Evolutionary conservation across 2,797 vertebrate species (phyloP), one percentile per base, ranked within the genome.

Genomic region (Dicrostonyx torquatus): DNA sequence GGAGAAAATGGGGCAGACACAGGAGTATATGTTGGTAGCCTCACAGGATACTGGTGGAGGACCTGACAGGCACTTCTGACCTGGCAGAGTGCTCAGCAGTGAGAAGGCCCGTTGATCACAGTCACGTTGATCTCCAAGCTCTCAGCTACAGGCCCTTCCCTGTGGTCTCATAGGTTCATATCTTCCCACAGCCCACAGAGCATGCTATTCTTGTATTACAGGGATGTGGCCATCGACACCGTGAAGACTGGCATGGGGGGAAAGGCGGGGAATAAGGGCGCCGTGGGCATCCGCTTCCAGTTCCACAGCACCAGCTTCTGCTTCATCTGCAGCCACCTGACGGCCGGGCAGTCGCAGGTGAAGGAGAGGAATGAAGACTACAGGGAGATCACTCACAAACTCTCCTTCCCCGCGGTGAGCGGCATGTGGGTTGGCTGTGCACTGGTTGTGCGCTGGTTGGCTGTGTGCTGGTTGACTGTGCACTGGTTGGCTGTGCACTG

Each of bases 161-260:
- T 4, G 75, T 22, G 31, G 80, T 48, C 31, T 26, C n/a, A n/a
- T 6, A 14, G 64, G n/a, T 5, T 4, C 11, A 0, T 0, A 11
- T 22, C 22, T 31, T 12, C 20, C 79, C n/a, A 62, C 15, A 11
- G n/a, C 31, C 7, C 0, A 50, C 1, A 4, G 66, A 48, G 11
- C 1, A 4, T 31, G 55, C 20, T 37, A 0, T 58, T 50, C 93
- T 80, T 75, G 1, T 80, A 60, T 96, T 96, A 15, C 97, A 99
- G 98, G 97, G 98, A 99, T 11, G 97, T 99, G 96, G 98, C 98
- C 37, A 82, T 98, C 6, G 98, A 99, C 96, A 98, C 98, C 0
- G 98, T 99, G 97, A 99, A 99, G 98, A 99, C 98, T 0, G 98
- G 98, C 84, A 98, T 99, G 98, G 98, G 98, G 84, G 98, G 98